Evolutionary conservation across 2,797 vertebrate genomes (phyloP).

Genomic region (Vireo griseus): DNA sequence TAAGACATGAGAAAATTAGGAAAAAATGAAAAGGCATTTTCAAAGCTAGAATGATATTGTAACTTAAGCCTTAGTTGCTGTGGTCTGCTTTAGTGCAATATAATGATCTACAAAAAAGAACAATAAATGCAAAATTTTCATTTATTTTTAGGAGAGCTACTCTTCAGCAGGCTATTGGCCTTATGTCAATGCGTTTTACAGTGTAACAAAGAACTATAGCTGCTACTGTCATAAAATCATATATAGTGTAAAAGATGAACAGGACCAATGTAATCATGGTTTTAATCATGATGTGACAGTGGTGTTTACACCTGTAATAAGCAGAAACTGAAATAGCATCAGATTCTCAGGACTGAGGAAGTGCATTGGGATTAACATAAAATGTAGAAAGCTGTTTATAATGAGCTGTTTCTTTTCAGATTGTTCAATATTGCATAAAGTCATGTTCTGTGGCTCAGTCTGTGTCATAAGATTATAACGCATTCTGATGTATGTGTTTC

Average conservation of each 20-base stretch:
- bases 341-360: neutral
- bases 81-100: neutral
- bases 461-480: neutral
- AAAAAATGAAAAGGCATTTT: neutral
- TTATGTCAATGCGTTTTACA: neutral
- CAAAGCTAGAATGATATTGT: neutral
- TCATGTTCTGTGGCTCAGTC: neutral
- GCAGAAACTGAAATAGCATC: neutral
- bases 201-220: neutral
- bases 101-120: neutral
- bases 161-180: neutral
- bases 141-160: neutral
- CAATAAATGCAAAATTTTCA: neutral
- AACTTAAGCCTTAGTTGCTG: neutral
- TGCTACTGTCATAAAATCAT: neutral
- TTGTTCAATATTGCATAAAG: neutral
- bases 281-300: accelerated
- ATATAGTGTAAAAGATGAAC: neutral
- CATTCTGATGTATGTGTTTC: neutral
- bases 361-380: neutral
- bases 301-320: neutral
- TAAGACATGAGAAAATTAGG: neutral
- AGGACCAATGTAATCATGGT: neutral
- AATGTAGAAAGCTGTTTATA: neutral
- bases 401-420: neutral